These are phyloP conservation scores for Syngnathus floridae DNA, from an alignment of 2,113 vertebrate genomes.

Conservation along the genomic window DNA sequence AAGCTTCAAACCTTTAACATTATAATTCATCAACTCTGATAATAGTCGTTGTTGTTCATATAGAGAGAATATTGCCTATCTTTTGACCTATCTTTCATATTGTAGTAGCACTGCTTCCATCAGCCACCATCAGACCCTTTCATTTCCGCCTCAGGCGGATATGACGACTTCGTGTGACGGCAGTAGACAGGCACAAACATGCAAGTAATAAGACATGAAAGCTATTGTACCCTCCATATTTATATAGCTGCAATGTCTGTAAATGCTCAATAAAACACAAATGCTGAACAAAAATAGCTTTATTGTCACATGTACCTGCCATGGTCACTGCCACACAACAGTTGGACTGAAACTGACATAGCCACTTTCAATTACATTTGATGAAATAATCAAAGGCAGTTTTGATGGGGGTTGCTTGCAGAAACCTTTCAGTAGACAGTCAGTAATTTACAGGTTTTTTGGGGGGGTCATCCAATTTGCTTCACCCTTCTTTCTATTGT, in stretches of 20 bases:
- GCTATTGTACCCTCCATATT: neutral
- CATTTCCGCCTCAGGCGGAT: constrained; percentile 61
- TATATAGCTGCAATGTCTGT: too few species aligned
- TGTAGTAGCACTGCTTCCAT: constrained; percentile 29
- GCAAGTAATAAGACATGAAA: constrained; percentile 36
- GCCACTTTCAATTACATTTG: constrained; percentile 33
- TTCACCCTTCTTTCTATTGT: neutral
- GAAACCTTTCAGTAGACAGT: neutral
- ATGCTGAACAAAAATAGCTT: constrained; percentile 63
- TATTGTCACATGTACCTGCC: constrained; percentile 55
- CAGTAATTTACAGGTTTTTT: neutral
- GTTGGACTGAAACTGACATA: constrained; percentile 36
- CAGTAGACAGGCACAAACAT: constrained; percentile 19
- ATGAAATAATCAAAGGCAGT: constrained; percentile 9
- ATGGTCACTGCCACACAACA: constrained; percentile 40
- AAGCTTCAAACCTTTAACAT: neutral
- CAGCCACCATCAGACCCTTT: constrained; percentile 42
- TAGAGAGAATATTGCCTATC: constrained; percentile 12
- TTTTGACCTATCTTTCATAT: constrained; percentile 58
- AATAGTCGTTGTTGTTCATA: neutral
- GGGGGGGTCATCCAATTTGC: neutral
- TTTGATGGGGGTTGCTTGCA: neutral
- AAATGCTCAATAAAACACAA: constrained; percentile 10
- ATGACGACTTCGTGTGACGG: constrained; percentile 54
- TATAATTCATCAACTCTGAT: neutral